Evolutionary conservation across 2,888 invertebrate genomes (phyloP), one percentile per base, ranked within the genome.

Genomic region (Stictocephala bisonia): DNA sequence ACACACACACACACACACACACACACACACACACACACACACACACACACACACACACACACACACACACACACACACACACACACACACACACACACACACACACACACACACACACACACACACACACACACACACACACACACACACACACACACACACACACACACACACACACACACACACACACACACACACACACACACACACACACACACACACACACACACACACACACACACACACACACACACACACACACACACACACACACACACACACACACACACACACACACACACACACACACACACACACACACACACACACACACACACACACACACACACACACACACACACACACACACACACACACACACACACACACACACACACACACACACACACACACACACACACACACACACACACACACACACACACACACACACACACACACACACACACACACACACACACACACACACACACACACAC

Each of bases 331-430:
- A 15, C 53, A 53, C 53, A 53, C 53, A 53, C 53, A 53, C 53
- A 53, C 53, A 53, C 53, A 53, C 53, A 15, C 53, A 53, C 53
- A 53, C 53, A 53, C 53, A 15, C 53, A 15, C 53, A 53, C 7
- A 9, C 20, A 53, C 7, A 53, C 20, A 9, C 4, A 18, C 56
- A 26, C 27, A 26, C 24, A 56, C 56, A 56, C 56, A 56, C 56
- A 56, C 56, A 56, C 56, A 56, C 56, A 56, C 56, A 56, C 56
- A 56, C 56, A 56, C 56, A 56, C 56, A 56, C 56, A 56, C 56
- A 56, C 56, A 56, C 56, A 56, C 56, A 56, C 56, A 56, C 56
- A 56, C 56, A 56, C 56, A 56, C 56, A 56, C 56, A 56, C 56
- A 56, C 56, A 56, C 56, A 56, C 56, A 56, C 56, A 56, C 56